Base-by-base conservation (phyloP, 2,888 invertebrate genomes). In the Drosophila villosipedis region DNA sequence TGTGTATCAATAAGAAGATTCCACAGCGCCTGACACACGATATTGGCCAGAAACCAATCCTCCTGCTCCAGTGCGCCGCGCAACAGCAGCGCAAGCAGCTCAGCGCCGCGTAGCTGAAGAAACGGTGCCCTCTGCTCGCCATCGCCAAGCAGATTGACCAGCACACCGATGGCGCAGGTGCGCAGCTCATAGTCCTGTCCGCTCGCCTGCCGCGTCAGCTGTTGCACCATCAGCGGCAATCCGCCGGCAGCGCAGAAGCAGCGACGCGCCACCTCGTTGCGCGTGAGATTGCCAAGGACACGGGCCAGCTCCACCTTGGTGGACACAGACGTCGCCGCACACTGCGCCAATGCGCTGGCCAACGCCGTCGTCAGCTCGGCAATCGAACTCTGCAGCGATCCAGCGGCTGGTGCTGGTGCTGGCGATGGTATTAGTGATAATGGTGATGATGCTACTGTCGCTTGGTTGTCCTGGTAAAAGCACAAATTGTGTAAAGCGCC, bases 401-500 rank as follows among this genome's bases (percentile, higher is more conserved):
- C 91, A 14, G 83, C 76, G 14, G 89, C 84, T 10, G 83, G 52
- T 4, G 72, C 71, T 30, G 4, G 22, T 7, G 72, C 69, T 30
- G 4, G 19, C 4, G 43, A 16, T 16, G 4, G 22, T 7, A 35
- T 5, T 16, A 37, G 2, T 9, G 60, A 4, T 9, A 55, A 3
- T n/a, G 60, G 3, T 19, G 39, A 19, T 5, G 81, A 55, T 19
- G 83, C 66, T 33, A 77, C 93, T 76, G 94, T 93, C 41, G 94
- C 90, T 78, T 94, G 94, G 62, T 94, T 94, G 82, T 93, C 93
- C 82, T 94, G 94, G 92, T 96, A 97, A 93, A 96, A 98, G 3
- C 97, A 97, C 63, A 98, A 94, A 93, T 98, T 98, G 93, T 97
- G 98, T 73, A 98, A 94, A 0, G 97, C 96, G 12, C 97, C 97